phyloP scores from a whole-genome alignment of 92 coral and sea anemone genomes.

The Plumapathes pennacea region DNA sequence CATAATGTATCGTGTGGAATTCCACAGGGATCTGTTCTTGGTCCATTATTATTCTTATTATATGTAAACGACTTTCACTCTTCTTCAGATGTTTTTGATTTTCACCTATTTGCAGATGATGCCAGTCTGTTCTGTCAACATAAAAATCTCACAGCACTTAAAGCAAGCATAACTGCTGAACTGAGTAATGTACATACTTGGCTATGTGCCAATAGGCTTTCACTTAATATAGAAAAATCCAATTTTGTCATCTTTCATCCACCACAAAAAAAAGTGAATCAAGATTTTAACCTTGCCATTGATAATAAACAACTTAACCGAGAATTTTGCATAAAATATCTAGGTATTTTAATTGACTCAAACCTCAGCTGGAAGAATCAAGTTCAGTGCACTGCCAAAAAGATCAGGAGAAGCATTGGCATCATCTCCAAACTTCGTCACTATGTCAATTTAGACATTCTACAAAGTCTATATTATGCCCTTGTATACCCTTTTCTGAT shows the following conservation, averaged over 20 bases:
- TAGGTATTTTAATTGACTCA: slow-evolving; percentile 42
- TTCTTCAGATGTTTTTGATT: slow-evolving; percentile 28
- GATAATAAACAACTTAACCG: slow-evolving; percentile 18
- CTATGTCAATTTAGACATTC: neutral
- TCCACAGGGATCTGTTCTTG: slow-evolving; percentile 52
- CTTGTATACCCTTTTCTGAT: too few relatives aligned
- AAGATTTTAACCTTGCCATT: slow-evolving; percentile 12
- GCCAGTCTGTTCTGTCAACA: slow-evolving; percentile 12
- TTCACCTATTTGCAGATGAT: slow-evolving; percentile 59
- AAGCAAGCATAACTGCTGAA: slow-evolving; percentile 26
- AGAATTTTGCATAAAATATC: slow-evolving; percentile 31
- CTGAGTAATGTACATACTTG: slow-evolving; percentile 37
- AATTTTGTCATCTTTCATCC: slow-evolving; percentile 46
- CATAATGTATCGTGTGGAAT: slow-evolving; percentile 30
- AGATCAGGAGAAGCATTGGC: slow-evolving; percentile 28
- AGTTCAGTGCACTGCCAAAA: slow-evolving; percentile 27
- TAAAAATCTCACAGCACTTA: slow-evolving; percentile 9
- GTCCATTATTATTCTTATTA: slow-evolving; percentile 31
- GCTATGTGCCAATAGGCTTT: slow-evolving; percentile 52
- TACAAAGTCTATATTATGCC: neutral
- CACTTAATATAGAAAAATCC: slow-evolving; percentile 46
- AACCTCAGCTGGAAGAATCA: slow-evolving; percentile 44
- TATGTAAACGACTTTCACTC: slow-evolving; percentile 44
- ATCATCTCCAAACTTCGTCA: slow-evolving; percentile 16
- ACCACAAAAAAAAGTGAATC: slow-evolving; percentile 37